A percentile compares a stretch with the other conserved stretches of the same genome.
Evolutionary conservation across 2,888 invertebrate genomes (phyloP).

Genomic region (Drosophila infuscata): DNA sequence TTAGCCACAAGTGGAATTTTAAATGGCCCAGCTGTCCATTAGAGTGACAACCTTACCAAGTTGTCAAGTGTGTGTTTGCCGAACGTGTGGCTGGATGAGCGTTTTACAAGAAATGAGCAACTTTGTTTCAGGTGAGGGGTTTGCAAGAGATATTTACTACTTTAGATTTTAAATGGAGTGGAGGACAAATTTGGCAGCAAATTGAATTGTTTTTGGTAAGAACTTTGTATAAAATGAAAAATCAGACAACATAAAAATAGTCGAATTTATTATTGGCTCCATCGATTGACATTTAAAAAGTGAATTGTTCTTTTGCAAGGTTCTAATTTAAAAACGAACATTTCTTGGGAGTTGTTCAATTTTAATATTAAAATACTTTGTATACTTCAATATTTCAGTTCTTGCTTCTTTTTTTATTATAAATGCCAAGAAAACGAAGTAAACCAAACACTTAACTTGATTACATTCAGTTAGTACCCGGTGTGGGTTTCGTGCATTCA

Average conservation of each 20-base stretch:
- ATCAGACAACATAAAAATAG: neutral
- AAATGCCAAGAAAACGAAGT: neutral
- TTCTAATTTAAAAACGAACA: neutral
- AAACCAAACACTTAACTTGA: conserved; percentile 62
- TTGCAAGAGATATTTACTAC: neutral
- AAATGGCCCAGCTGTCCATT: conserved; percentile 43
- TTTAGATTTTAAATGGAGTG: neutral
- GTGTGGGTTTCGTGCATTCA: conserved; percentile 7
- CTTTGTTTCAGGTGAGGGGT: conserved; percentile 11
- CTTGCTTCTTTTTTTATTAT: neutral
- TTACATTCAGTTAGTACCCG: conserved; percentile 33
- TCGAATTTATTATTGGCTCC: too few relatives aligned
- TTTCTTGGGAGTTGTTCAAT: too few relatives aligned
- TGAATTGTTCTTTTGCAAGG: neutral
- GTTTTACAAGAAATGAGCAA: conserved; percentile 3
- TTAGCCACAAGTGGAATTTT: conserved; percentile 52
- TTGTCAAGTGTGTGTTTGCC: conserved; percentile 6
- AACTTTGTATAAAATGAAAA: neutral
- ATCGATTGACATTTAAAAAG: neutral
- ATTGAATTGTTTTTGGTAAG: neutral
- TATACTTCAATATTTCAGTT: neutral
- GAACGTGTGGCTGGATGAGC: conserved; percentile 22
- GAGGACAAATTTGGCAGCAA: neutral
- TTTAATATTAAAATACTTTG: neutral
- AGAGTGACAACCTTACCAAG: conserved; percentile 43